Evolutionary conservation across 1,140 invertebrate species (phyloP).

Genomic region (Euura saliciscinereae): DNA sequence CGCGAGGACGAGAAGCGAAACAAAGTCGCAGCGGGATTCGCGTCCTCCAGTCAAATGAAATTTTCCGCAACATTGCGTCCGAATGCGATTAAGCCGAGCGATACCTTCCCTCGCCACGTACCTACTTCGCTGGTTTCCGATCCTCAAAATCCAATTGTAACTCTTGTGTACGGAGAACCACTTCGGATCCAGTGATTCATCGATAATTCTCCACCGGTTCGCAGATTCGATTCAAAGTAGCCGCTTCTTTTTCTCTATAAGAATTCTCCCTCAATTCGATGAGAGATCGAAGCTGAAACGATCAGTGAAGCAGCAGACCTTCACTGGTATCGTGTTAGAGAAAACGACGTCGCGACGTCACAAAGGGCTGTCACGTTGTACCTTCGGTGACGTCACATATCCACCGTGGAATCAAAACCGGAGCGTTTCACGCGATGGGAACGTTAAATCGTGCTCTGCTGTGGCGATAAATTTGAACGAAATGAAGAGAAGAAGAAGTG

Average conservation of each 20-base stretch:
- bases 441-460: no score
- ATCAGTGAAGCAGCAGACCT: no score
- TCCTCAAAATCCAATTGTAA: constrained; percentile 55
- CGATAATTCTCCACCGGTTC: constrained; percentile 6
- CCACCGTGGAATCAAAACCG: constrained; percentile 12
- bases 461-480: not conserved
- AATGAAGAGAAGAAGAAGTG: constrained; percentile 7
- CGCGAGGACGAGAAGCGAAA: constrained; percentile 35
- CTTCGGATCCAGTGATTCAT: constrained; percentile 39
- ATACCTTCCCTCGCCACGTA: no score
- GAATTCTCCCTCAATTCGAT: not conserved
- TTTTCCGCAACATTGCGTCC: constrained; percentile 61
- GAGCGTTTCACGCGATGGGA: no score
- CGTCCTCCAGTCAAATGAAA: constrained; percentile 55
- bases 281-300: no score
- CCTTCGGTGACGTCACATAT: constrained; percentile 29
- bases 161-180: constrained; percentile 27
- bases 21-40: constrained; percentile 57
- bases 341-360: constrained; percentile 21
- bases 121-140: no score
- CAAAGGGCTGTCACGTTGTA: constrained; percentile 12
- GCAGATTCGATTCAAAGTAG: not conserved
- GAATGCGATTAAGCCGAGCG: constrained; percentile 58
- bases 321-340: no score
- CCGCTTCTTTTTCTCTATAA: not conserved